Percentiles rank a stretch among this genome's conserved stretches.
phyloP scores from a whole-genome alignment of 2,113 vertebrate genomes.

The Lontra canadensis region DNA sequence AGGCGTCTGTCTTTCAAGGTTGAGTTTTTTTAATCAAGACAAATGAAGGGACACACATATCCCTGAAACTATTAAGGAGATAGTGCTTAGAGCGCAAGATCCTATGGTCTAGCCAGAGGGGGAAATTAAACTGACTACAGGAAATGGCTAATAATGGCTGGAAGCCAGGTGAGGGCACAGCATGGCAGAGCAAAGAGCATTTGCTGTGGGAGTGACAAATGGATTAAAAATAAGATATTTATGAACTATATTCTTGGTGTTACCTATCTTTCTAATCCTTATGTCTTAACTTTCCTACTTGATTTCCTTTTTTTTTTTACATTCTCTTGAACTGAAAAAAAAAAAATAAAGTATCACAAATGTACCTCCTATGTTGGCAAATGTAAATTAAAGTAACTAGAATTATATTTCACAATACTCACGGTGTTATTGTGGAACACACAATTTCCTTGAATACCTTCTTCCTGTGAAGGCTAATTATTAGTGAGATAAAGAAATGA shows the following conservation, averaged over 20 bases:
- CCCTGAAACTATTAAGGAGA: not conserved
- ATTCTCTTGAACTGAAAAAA: not conserved
- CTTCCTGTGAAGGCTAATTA: not conserved
- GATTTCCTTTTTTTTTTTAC: not conserved
- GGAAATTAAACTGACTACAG: not conserved
- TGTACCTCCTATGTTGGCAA: not conserved
- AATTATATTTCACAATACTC: not conserved
- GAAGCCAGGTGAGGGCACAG: not conserved
- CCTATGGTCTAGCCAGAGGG: not conserved
- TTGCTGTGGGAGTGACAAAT: not conserved
- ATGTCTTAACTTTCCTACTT: not conserved
- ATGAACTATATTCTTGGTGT: not conserved
- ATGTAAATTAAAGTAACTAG: not conserved
- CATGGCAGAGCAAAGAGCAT: not conserved
- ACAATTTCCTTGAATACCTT: not conserved
- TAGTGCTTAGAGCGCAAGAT: fast-evolving
- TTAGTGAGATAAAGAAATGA: not conserved
- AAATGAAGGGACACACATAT: not conserved
- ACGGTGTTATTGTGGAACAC: too few relatives aligned
- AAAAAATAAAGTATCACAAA: not conserved
- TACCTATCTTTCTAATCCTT: not conserved
- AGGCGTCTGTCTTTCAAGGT: not conserved
- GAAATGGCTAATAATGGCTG: not conserved
- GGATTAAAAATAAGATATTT: not conserved
- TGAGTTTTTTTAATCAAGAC: not conserved